Percentiles rank a stretch among this genome's conserved stretches.
phyloP scores from a whole-genome alignment of 2,113 vertebrate genomes.

The Sinocyclocheilus rhinocerous region DNA sequence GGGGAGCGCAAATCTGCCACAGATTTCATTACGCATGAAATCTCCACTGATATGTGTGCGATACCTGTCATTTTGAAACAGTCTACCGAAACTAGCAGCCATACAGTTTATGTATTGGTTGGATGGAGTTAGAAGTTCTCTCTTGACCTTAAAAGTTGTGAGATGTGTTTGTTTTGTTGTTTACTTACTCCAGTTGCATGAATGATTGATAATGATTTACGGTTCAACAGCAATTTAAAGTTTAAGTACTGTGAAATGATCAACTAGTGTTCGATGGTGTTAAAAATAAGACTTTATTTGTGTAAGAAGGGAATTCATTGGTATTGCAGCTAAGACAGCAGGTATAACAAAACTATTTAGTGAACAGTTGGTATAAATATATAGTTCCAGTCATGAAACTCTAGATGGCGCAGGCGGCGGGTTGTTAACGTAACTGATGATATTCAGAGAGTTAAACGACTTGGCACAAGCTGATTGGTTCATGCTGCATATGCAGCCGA shows the following conservation, averaged over 20 bases:
- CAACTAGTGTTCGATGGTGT: not conserved
- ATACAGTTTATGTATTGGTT: not conserved
- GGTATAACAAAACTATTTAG: not conserved
- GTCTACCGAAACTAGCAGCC: not conserved
- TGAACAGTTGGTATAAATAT: not conserved
- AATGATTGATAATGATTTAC: constrained; percentile 5
- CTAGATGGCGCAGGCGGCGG: too few relatives aligned
- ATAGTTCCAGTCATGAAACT: too few relatives aligned
- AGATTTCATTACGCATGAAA: constrained; percentile 73
- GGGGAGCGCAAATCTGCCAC: constrained; percentile 70
- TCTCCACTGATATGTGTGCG: constrained; percentile 60
- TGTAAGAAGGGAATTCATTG: not conserved
- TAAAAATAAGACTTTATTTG: not conserved
- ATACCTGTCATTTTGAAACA: not conserved
- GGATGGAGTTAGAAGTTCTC: not conserved
- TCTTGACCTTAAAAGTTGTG: not conserved
- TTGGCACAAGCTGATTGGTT: too few relatives aligned
- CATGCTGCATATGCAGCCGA: too few relatives aligned
- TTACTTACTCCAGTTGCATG: not conserved
- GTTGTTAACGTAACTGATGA: too few relatives aligned
- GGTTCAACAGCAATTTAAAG: not conserved
- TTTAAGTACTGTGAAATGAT: not conserved
- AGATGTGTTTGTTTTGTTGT: not conserved
- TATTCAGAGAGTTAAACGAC: too few relatives aligned
- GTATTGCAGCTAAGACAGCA: not conserved